Evolutionary conservation across 2,113 vertebrate genomes (phyloP), one percentile per base, ranked within the genome.

Genomic region (Pomatostomus ruficeps): DNA sequence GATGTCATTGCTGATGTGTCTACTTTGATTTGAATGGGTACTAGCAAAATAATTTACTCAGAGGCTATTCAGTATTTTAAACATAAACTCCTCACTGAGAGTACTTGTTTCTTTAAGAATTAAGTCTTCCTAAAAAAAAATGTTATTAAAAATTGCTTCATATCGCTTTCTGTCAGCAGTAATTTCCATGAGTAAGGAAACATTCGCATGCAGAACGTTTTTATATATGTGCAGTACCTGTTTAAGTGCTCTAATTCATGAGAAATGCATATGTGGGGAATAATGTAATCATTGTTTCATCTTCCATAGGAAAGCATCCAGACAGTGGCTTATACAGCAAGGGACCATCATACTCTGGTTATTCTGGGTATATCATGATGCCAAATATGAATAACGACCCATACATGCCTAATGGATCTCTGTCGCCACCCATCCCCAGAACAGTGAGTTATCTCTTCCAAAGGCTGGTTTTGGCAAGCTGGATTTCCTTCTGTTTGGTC

Each of bases 351-450:
- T 99, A 99, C 97, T 89, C 98, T 4, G 98, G 98, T 91, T 99
- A 99, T 93, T 99, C 99, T n/a, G 98, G 99, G 93, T 99, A 99
- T 98, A 99, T 99, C 98, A 99, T 99, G 99, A 99, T 99, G 99
- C 98, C 98, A 98, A 99, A 99, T 97, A 99, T 99, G 98, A 99
- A 98, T 96, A 98, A 98, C 75, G 99, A 99, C 97, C 99, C 99
- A 20, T 99, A 99, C 98, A 99, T 99, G 99, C 99, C 98, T 97
- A 99, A 99, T 75, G 99, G 99, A 98, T 99, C 99, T 90, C 98
- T 99, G 86, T 99, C 99, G 72, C 99, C 99, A 83, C 99, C 99
- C 97, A 99, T 99, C 98, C 98, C 98, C 93, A 98, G 99, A 99
- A 99, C 98, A 98, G 99, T 99, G 98, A 99, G 99, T 99, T 96